These are phyloP conservation scores for Amphibalanus amphitrite DNA, from an alignment of 1,140 invertebrate species.

Conservation along the genomic window DNA sequence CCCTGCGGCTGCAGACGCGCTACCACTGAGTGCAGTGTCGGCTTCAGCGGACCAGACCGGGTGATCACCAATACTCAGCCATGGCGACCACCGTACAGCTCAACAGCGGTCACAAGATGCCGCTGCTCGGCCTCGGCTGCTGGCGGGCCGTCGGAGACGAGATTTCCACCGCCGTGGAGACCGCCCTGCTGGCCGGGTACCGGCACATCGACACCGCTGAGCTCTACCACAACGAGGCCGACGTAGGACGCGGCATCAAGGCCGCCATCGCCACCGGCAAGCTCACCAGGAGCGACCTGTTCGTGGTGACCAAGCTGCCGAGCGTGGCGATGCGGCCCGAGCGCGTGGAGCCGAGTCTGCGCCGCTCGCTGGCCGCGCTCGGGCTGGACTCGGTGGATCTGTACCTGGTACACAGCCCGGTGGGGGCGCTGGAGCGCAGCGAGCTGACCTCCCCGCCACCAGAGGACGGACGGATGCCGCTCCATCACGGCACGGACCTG, in stretches of 20 bases:
- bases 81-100: no score
- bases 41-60: no score
- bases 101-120: no score
- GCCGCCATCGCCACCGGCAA: slow-evolving; percentile 24
- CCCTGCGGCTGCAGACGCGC: no score
- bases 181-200: slow-evolving; percentile 47
- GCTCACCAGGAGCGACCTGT: slow-evolving; percentile 25
- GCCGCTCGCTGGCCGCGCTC: slow-evolving; percentile 43
- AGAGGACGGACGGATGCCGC: background rate
- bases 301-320: slow-evolving; percentile 20
- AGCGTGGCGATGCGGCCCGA: slow-evolving; percentile 29
- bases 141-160: no score
- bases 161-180: slow-evolving; percentile 33
- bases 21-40: no score
- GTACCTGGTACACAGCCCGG: slow-evolving; percentile 62
- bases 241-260: slow-evolving; percentile 26
- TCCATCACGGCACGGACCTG: slow-evolving; percentile 5
- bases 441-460: background rate
- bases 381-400: slow-evolving; percentile 60
- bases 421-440: slow-evolving; percentile 10
- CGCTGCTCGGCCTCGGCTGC: no score
- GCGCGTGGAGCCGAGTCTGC: slow-evolving; percentile 49
- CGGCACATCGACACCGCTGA: slow-evolving; percentile 48
- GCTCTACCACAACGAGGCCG: slow-evolving; percentile 30
- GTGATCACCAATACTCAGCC: no score